Percentiles rank a stretch among this genome's conserved stretches.
Conservation (phyloP, 2,888 invertebrate species). For the Cheilosia impressa region DNA sequence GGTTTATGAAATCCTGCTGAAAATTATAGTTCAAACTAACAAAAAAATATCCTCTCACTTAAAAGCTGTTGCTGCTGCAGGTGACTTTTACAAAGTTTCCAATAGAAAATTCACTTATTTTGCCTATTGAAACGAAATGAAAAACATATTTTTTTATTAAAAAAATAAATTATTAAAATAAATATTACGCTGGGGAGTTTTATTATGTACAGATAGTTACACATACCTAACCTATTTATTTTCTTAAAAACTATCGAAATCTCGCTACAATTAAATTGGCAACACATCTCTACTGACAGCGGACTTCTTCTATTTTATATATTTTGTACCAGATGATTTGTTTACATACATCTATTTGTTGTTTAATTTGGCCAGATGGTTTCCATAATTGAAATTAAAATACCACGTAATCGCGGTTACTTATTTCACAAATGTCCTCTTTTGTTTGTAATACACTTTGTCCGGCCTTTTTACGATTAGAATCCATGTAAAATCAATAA, state of each 20-base stretch:
- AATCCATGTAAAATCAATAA: constrained; percentile 53
- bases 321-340: constrained; percentile 50
- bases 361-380: constrained; percentile 39
- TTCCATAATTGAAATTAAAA: not conserved
- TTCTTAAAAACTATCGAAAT: not conserved
- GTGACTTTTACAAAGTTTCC: no score
- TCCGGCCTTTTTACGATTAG: not conserved
- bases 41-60: no score
- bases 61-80: no score
- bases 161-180: no score
- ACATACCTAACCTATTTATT: no score
- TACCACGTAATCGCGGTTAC: constrained; percentile 24
- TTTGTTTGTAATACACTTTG: not conserved
- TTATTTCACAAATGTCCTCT: constrained; percentile 11
- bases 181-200: no score
- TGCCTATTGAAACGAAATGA: no score
- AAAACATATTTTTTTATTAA: not conserved
- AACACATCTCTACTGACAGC: constrained; percentile 31
- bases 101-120: not conserved
- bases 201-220: no score
- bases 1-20: no score
- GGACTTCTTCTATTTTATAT: not conserved
- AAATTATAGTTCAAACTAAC: no score
- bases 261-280: not conserved
- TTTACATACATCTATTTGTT: constrained; percentile 43